Base-by-base conservation (phyloP, 2,797 vertebrate genomes). In the Pangasius macronema region DNA sequence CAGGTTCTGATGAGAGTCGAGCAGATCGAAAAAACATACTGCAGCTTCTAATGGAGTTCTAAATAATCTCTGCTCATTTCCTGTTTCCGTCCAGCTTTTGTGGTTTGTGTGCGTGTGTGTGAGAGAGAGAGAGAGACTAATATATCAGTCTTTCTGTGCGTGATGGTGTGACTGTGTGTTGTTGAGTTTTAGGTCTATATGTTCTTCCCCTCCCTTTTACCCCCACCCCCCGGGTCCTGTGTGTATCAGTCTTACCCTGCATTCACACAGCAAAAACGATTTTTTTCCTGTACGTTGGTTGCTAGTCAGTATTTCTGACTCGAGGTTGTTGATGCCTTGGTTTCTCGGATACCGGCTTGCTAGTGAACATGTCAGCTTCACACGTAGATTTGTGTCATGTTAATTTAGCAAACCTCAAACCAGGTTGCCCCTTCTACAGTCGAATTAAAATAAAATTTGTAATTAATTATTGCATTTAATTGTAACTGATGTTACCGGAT, bases 31-130 rank as follows among this genome's bases (percentile, higher is more conserved):
- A 46, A 46, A 46, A 46, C 42, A 53, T 36, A 55, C 20, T 11
- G 63, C 7, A 33, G 46, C 63, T 79, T 13, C 24, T 80, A 3
- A 14, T 59, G 33, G 61, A 39, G 4, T 39, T 81, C 39, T 70
- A 70, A 36, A 22, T 80, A 8, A n/a, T 42, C n/a, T 82, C 83
- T 81, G 8, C 51, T 80, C 42, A 49, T 77, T 88, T 88, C 79
- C 57, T 87, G 63, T 88, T 77, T 90, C 82, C 57, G n/a, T 83
- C 24, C 81, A 65, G 57, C 49, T 53, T 79, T 76, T 11, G 22
- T 46, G 39, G 24, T 76, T 46, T 49, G 5, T 76, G 4, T 49
- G 39, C n/a, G n/a, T n/a, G n/a, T n/a, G n/a, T n/a, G n/a, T n/a
- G 39, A 27, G 39, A 5, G 73, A n/a, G 36, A 16, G 8, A 30